Conservation (phyloP, 2,113 vertebrate genomes). For the Rhabdomys dilectus region DNA sequence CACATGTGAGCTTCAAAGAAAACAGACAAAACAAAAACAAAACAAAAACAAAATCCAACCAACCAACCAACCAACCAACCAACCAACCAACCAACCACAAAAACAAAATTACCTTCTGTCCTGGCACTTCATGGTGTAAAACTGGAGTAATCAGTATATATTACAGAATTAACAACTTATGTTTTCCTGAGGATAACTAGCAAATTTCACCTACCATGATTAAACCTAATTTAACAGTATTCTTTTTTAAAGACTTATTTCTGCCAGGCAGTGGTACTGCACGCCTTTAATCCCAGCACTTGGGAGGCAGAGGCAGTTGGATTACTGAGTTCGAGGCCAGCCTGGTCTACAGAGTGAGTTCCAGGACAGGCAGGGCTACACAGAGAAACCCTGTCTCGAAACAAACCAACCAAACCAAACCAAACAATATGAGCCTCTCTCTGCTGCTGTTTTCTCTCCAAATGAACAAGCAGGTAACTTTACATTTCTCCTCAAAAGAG, state of each 20-base stretch:
- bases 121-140: background rate
- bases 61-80: too few relatives aligned
- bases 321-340: too few relatives aligned
- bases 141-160: background rate
- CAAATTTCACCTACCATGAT: background rate
- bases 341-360: too few relatives aligned
- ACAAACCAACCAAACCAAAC: too few relatives aligned
- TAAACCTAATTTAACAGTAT: conserved; percentile 40
- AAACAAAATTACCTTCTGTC: background rate
- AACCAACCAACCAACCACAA: background rate
- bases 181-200: background rate
- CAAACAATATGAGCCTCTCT: background rate
- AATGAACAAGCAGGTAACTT: background rate
- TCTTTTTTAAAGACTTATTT: background rate
- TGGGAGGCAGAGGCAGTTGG: too few relatives aligned
- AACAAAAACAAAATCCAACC: background rate
- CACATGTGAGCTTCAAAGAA: background rate
- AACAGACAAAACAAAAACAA: background rate
- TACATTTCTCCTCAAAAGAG: conserved; percentile 21
- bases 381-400: too few relatives aligned
- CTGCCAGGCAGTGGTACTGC: too few relatives aligned
- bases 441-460: background rate
- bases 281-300: too few relatives aligned
- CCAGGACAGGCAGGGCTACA: too few relatives aligned
- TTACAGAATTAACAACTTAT: background rate